A percentile compares a stretch with the other conserved stretches of the same genome.
Evolutionary conservation across 2,888 invertebrate species (phyloP).

Genomic region (Dryocosmus kuriphilus): DNA sequence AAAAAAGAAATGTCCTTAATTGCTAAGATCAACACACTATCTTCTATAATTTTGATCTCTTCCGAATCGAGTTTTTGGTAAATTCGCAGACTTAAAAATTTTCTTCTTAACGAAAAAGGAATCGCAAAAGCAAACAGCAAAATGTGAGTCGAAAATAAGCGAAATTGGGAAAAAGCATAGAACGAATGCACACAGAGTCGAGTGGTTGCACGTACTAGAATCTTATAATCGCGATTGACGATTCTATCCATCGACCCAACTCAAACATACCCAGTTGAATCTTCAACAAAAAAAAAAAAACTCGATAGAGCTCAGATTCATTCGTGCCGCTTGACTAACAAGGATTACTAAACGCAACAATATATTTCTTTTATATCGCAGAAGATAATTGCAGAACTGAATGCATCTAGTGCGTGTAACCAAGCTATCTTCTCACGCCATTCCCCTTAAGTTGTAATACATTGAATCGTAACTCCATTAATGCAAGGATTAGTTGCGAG

Average conservation of each 20-base stretch:
- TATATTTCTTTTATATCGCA: constrained; percentile 11
- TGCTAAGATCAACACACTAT: constrained; percentile 60
- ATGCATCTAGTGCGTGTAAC: constrained; percentile 27
- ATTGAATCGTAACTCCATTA: constrained; percentile 19
- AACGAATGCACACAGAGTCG: constrained; percentile 37
- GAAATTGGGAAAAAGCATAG: constrained; percentile 27
- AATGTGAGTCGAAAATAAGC: constrained; percentile 3
- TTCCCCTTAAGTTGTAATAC: constrained; percentile 23
- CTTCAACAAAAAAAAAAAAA: constrained; percentile 5
- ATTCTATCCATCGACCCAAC: constrained; percentile 4
- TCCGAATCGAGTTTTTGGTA: constrained; percentile 26
- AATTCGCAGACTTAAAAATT: background rate
- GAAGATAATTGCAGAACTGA: constrained; percentile 2
- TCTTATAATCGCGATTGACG: constrained; percentile 15
- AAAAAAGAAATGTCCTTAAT: constrained; percentile 63
- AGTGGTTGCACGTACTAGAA: constrained; percentile 35
- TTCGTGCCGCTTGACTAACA: constrained; percentile 13
- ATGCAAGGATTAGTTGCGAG: constrained; percentile 34
- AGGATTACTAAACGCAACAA: constrained; percentile 22
- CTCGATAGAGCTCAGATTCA: constrained; percentile 9
- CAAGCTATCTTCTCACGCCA: constrained; percentile 14
- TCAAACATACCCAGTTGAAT: background rate
- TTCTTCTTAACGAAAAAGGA: background rate
- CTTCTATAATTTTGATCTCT: constrained; percentile 46
- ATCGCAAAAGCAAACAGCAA: background rate